Base-by-base conservation (phyloP, 2,797 vertebrate genomes). In the Brachymystax lenok region DNA sequence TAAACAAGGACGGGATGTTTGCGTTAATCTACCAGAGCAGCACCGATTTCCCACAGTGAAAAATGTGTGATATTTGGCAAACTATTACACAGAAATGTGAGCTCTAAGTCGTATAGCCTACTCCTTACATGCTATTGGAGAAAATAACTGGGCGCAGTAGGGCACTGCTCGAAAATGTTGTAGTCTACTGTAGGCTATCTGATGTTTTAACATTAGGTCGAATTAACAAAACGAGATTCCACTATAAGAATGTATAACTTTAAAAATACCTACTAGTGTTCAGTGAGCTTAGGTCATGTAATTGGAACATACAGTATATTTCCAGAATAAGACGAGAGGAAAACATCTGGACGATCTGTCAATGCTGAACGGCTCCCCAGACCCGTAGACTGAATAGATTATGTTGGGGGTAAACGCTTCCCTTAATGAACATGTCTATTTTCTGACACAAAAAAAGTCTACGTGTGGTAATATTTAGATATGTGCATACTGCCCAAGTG, bases 281-380 rank as follows among this genome's bases (percentile, higher is more conserved):
- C 80, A 50, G 77, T 5, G 46, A 1, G 33, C 28, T 30, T 85
- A 74, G 84, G 85, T 90, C 88, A 90, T 75, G 71, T 71, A 72
- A 52, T 63, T 14, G 68, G 77, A 84, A 88, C 77, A 72, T 59
- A 82, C 87, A 91, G 90, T 86, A 84, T 14, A 83, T 89, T 63
- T 61, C 61, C 68, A 19, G 28, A 68, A 33, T 61, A 64, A 79
- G 77, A 74, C 68, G 19, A 80, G 33, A 70, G 5, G 69, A 21
- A 64, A 68, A 24, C 8, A 30, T 50, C n/a, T 51, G 21, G 21
- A 14, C 1, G n/a, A 19, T n/a, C 64, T 67, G 28, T 19, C 59
- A 17, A 4, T 3, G 28, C 6, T 30, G 27, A 17, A 33, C 24
- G 66, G 16, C 40, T 46, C 10, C 13, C 40, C 40, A 46, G 40